These are phyloP conservation scores for human DNA, from an alignment of 2,113 vertebrate genomes.

Conservation along the genomic window DNA sequence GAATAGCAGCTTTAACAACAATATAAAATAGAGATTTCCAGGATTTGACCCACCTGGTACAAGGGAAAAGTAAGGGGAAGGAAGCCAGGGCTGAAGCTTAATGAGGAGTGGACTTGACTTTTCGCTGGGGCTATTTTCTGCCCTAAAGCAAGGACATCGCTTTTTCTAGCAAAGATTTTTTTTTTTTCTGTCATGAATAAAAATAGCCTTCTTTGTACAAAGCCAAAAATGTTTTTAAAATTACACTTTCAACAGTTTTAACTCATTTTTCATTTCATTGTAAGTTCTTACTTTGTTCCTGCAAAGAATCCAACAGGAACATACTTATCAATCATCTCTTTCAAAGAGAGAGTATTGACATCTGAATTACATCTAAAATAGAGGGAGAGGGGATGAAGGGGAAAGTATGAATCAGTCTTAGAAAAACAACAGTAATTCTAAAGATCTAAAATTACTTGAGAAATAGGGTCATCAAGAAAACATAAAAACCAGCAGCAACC, in stretches of 20 bases:
- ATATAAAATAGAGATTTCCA: neutral
- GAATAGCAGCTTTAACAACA: neutral
- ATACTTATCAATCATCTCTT: neutral
- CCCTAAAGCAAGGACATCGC: neutral
- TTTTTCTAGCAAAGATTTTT: neutral
- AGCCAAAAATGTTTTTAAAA: neutral
- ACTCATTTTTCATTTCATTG: constrained; percentile 22
- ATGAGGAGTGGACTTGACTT: neutral
- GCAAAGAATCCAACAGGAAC: neutral
- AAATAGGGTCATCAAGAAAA: neutral
- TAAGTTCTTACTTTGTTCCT: constrained; percentile 12
- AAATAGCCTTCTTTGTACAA: neutral
- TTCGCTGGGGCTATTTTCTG: neutral
- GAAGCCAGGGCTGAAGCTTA: neutral
- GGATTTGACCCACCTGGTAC: neutral
- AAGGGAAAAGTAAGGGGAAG: neutral
- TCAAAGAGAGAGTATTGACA: neutral
- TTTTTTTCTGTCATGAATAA: neutral
- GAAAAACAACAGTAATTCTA: neutral
- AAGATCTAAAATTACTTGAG: neutral
- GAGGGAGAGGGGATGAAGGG: neutral
- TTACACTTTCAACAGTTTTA: neutral
- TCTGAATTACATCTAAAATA: constrained; percentile 41
- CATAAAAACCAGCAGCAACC: neutral
- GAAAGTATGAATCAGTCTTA: neutral